Evolutionary conservation across 2,797 vertebrate genomes (phyloP).

Genomic region (Gymnodraco acuticeps): DNA sequence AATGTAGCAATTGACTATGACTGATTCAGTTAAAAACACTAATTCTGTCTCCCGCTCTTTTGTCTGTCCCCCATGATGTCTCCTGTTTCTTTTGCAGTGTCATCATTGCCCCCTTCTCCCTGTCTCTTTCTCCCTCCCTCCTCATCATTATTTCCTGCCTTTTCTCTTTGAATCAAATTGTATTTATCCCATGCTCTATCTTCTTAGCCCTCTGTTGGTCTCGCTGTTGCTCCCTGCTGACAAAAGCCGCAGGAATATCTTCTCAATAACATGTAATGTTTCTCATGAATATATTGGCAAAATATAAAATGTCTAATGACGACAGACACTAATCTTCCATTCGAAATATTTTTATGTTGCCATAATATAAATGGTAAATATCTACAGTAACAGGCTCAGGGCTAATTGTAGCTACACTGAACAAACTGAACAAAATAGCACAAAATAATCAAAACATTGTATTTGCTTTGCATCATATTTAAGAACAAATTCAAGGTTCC

Average conservation of each 20-base stretch:
- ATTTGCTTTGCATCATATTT: neutral
- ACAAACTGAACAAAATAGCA: neutral
- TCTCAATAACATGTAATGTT: constrained; percentile 28
- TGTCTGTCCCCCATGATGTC: neutral
- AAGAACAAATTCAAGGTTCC: neutral
- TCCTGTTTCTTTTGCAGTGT: neutral
- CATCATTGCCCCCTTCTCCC: neutral
- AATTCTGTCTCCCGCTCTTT: constrained; percentile 4
- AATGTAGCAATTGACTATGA: constrained; percentile 23
- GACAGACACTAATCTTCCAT: constrained; percentile 1
- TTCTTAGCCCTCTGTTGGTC: neutral
- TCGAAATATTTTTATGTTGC: constrained; percentile 23
- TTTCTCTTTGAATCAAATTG: neutral
- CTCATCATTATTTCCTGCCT: constrained; percentile 18
- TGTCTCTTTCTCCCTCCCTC: neutral
- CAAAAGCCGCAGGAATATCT: constrained; percentile 19
- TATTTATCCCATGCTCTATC: neutral
- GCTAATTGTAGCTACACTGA: constrained; percentile 19
- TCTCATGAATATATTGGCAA: constrained; percentile 33
- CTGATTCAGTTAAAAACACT: constrained; percentile 24
- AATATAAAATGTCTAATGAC: constrained; percentile 30
- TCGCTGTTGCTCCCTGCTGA: constrained; percentile 28
- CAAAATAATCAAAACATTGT: neutral
- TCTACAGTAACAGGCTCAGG: constrained; percentile 1
- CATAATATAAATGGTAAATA: constrained; percentile 16